phyloP scores from a whole-genome alignment of 2,113 vertebrate species.

The Tachysurus vachellii region DNA sequence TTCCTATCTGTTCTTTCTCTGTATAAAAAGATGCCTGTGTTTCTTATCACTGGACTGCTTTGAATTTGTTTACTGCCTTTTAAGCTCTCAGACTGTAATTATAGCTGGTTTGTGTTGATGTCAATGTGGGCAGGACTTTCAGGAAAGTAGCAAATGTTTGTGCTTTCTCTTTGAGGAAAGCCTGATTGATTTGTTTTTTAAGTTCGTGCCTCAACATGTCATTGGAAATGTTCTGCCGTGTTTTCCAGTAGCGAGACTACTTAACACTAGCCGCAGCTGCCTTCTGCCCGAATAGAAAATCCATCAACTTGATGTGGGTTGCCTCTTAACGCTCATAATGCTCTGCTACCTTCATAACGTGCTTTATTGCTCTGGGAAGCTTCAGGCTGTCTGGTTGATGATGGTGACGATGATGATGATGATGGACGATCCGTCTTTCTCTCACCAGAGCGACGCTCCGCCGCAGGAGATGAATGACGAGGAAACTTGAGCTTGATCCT shows the following conservation, averaged over 20 bases:
- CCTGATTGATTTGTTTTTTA: background rate
- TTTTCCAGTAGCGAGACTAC: background rate
- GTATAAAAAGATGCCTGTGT: background rate
- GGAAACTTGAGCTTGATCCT: slow-evolving; percentile 19
- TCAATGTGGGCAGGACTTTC: slow-evolving; percentile 3
- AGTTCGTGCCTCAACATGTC: background rate
- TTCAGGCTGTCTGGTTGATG: background rate
- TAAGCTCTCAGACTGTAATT: slow-evolving; percentile 6
- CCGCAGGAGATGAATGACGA: background rate
- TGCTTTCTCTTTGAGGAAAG: slow-evolving; percentile 10
- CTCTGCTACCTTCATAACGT: background rate
- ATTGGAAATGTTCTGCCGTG: background rate
- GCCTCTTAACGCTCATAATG: background rate
- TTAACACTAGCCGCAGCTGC: background rate
- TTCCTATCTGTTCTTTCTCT: background rate
- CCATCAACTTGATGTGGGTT: background rate
- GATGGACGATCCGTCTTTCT: background rate
- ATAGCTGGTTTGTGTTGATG: background rate
- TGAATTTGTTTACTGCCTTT: background rate
- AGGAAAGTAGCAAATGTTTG: slow-evolving; percentile 15
- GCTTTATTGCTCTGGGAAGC: background rate
- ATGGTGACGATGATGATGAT: background rate
- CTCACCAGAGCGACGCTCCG: background rate
- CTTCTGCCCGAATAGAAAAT: background rate
- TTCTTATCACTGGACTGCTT: background rate